Evolutionary conservation across 2,888 invertebrate genomes (phyloP), one percentile per base, ranked within the genome.

Genomic region (Drosophila emarginata): DNA sequence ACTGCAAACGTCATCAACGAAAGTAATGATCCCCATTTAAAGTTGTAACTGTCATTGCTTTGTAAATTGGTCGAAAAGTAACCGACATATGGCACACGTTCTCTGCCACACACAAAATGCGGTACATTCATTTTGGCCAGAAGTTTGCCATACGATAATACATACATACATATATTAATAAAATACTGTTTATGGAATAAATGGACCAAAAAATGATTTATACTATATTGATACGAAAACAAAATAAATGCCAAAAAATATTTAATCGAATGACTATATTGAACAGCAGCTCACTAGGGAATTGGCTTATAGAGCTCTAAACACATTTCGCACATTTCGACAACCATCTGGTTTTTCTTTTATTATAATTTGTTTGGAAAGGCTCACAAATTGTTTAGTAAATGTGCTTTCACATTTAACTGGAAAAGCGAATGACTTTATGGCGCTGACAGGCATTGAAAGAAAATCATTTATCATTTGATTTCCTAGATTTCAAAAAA

Each of bases 21-120:
- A 45, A 45, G 45, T 45, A 45, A 45, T 45, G 45, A 45, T 21
- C 11, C 21, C 45, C 45, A 45, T 45, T 45, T 21, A 45, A 45
- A 45, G 45, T 45, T 45, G 45, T 45, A 45, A 21, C 21, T 45
- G 45, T 45, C 45, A 45, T 45, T 45, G 45, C 45, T 45, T 45
- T 45, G 45, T 45, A 45, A 21, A 21, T 45, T 45, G 45, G 18
- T 45, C 21, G 45, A 21, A 45, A 45, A 45, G 45, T 45, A 21
- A 45, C 45, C 45, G 9, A 45, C 45, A 45, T 45, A 45, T 45
- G 45, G 45, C 21, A 21, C 11, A 45, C 21, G 45, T 45, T 45
- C 11, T 21, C 12, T 45, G n/a, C 40, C 14, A 40, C 40, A 40
- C 14, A 2, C 14, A 40, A 14, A 40, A 15, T 15, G 9, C 9